Base-by-base conservation (phyloP, 1,140 invertebrate species). In the Drosophila santomea region DNA sequence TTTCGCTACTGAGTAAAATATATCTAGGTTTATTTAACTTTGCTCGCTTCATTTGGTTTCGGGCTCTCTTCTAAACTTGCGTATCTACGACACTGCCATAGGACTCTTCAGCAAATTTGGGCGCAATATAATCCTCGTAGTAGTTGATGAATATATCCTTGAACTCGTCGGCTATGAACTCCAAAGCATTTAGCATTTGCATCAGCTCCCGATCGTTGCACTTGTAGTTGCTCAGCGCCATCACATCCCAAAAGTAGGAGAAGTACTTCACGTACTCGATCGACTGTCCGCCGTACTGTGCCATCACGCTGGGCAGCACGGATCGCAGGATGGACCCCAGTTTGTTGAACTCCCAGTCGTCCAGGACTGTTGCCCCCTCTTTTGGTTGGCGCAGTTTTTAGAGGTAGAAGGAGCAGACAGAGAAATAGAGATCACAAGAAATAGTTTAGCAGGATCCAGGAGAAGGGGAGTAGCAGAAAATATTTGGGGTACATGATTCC, bases 81-180 rank as follows among this genome's bases (percentile, higher is more conserved):
- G 82, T 86, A 80, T 86, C 82, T 69, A 86, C 62, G 14, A 86
- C 66, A 61, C 74, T 78, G 36, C 73, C 78, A 68, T 86, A 86
- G 66, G 75, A 78, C 62, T 86, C 78, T 57, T 86, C 82, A 32
- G 74, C 78, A 62, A 80, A 86, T 72, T 84, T 80, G 66, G 82
- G 82, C 74, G 82, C 74, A 74, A 86, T 86, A 62, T 78, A 84
- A 58, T 86, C 80, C 56, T 86, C 82, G 55, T 86, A 86, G 50
- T 86, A 86, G 64, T 86, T 86, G 48, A 86, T 86, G 69, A 86
- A 86, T 51, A 86, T 84, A 55, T 86, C 82, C 69, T 86, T 86
- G 52, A 72, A 86, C 55, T 86, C 82, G 55, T 86, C 82, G 36
- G 82, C 73, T 15, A 86, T 86, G 47, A 78, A 86, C 66, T 86